Conservation (phyloP, 1,140 invertebrate species). For the Brachionus asplanchnoidis region DNA sequence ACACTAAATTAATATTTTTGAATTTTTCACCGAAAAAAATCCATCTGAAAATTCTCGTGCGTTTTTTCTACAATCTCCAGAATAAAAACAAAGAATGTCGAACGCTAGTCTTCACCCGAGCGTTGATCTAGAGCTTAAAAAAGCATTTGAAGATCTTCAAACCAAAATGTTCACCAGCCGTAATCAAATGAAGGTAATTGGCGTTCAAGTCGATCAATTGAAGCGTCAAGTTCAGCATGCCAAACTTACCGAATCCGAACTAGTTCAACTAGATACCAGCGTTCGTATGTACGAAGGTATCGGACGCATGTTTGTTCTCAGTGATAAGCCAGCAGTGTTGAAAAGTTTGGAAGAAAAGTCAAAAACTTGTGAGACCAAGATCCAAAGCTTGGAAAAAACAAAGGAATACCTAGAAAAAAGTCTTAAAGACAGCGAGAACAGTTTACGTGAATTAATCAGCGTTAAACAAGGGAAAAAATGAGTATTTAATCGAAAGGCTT, state of each 20-base stretch:
- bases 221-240: constrained; percentile 41
- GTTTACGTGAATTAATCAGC: constrained; percentile 13
- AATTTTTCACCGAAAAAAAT: background rate
- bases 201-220: constrained; percentile 38
- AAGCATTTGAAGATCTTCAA: constrained; percentile 41
- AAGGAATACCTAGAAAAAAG: constrained; percentile 31
- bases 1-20: constrained; percentile 18
- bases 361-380: constrained; percentile 14
- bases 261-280: background rate
- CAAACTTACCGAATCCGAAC: constrained; percentile 29
- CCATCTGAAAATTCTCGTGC: background rate
- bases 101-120: constrained; percentile 9
- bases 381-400: background rate
- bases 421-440: constrained; percentile 37
- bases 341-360: constrained; percentile 13
- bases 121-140: constrained; percentile 38
- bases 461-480: constrained; percentile 36
- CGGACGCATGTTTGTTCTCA: constrained; percentile 38
- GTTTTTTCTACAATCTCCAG: background rate
- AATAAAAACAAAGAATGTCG: background rate
- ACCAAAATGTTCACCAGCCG: constrained; percentile 34
- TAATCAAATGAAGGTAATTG: constrained; percentile 31
- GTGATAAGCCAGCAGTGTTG: constrained; percentile 16
- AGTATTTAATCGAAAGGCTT: background rate
- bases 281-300: constrained; percentile 38